Base-by-base conservation (phyloP, 2,797 vertebrate species). In the Ambastaia sidthimunki region DNA sequence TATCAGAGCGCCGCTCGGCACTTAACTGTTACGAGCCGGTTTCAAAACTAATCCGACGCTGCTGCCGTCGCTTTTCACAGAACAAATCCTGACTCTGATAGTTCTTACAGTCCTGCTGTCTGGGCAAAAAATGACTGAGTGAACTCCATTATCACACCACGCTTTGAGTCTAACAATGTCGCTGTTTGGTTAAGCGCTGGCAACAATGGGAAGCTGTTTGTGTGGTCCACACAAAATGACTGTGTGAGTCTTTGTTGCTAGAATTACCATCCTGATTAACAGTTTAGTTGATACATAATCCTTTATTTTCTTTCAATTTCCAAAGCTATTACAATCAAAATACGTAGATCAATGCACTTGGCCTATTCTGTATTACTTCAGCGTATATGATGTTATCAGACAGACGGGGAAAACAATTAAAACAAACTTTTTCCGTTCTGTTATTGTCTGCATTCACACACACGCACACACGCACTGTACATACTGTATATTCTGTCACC, bases 161-260 rank as follows among this genome's bases (percentile, higher is more conserved):
- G 74, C 34, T 73, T 81, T 34, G 74, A 71, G 77, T 81, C 75
- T 66, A 83, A 48, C 69, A 60, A 54, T 69, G 62, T 41, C 37
- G 9, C 37, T 41, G 37, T 41, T 41, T 41, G 37, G 37, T 41
- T 25, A 79, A 60, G 69, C 50, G 13, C 71, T 28, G 15, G 37
- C 10, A 18, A 71, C 67, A 74, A 76, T 71, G 37, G 23, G 47
- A 74, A 15, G 10, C 25, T 55, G 31, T 7, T 25, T 62, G 68
- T 72, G 44, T 60, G 79, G 78, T 90, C 91, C 85, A 80, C 90
- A 93, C 91, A 91, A 59, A 50, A 74, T 59, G 13, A 72, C 41
- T 62, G 28, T 19, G 23, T 10, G 21, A 62, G 47, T 52, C 34
- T 72, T 37, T 16, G 11, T 44, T 76, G 41, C 67, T 66, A 71